Percentiles rank a stretch among this genome's conserved stretches.
Conservation (phyloP, 2,888 invertebrate species). For the Leucoptera coffeella region DNA sequence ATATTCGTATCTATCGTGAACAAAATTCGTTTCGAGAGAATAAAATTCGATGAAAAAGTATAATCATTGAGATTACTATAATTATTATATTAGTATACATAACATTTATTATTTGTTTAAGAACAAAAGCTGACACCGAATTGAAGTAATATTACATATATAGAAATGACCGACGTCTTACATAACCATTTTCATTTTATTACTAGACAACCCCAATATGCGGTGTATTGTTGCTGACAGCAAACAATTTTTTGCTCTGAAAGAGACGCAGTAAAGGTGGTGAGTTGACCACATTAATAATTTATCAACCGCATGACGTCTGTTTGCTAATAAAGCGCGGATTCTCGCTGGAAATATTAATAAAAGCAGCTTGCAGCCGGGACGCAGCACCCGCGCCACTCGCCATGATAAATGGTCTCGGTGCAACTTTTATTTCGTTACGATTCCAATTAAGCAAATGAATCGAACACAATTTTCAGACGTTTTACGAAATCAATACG, state of each 20-base stretch:
- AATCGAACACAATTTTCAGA: conserved; percentile 1
- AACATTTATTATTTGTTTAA: too few relatives aligned
- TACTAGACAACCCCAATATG: too few relatives aligned
- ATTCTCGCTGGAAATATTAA: conserved; percentile 50
- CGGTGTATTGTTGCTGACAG: too few relatives aligned
- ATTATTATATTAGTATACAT: too few relatives aligned
- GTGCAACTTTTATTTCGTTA: conserved; percentile 38
- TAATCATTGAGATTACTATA: too few relatives aligned
- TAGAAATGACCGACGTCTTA: too few relatives aligned
- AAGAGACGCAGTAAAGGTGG: conserved; percentile 12
- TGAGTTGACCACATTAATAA: conserved; percentile 46
- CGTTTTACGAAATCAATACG: neutral
- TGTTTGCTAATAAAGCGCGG: conserved; percentile 53
- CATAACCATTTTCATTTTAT: too few relatives aligned
- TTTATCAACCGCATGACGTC: conserved; percentile 51
- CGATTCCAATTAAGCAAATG: conserved; percentile 20
- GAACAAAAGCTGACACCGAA: too few relatives aligned
- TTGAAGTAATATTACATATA: too few relatives aligned
- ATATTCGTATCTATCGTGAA: too few relatives aligned
- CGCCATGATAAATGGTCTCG: conserved; percentile 41
- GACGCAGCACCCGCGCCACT: conserved; percentile 19
- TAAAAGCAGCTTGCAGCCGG: conserved; percentile 46
- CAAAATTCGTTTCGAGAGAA: too few relatives aligned
- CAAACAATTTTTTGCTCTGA: conserved; percentile 6
- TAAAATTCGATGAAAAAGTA: too few relatives aligned